Conservation (phyloP, 2,888 invertebrate species). For the Drosophila mimica region DNA sequence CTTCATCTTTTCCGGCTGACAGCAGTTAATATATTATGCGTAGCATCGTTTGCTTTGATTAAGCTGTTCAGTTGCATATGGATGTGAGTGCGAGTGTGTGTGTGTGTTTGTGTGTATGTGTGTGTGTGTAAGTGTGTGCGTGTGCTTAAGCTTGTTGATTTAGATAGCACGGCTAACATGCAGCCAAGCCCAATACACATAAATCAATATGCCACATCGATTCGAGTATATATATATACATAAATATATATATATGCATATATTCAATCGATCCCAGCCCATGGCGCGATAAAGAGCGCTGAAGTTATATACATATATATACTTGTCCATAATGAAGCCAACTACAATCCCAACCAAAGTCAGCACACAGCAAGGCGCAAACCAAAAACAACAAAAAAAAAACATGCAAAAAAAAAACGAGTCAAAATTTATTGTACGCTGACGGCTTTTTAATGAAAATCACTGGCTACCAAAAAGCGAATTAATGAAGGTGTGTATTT, state of each 20-base stretch:
- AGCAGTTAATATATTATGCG: conserved; percentile 67
- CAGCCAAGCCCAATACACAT: conserved; percentile 37
- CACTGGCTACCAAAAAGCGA: conserved; percentile 76
- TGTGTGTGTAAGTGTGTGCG: neutral
- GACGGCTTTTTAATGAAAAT: conserved; percentile 81
- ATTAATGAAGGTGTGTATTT: conserved; percentile 66
- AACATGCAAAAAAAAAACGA: conserved; percentile 50
- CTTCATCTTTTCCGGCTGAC: conserved; percentile 61
- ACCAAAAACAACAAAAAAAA: conserved; percentile 45
- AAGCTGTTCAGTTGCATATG: conserved; percentile 57
- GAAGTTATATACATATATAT: conserved; percentile 66
- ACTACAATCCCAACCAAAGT: conserved; percentile 52
- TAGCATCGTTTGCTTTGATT: conserved; percentile 58
- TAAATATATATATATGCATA: neutral
- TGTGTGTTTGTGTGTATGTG: neutral
- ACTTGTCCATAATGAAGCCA: conserved; percentile 65
- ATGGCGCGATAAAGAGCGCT: conserved; percentile 71
- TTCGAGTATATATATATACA: neutral
- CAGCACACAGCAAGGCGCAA: conserved; percentile 62
- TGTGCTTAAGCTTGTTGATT: conserved; percentile 55
- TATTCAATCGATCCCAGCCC: conserved; percentile 25
- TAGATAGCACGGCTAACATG: conserved; percentile 34
- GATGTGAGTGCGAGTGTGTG: neutral
- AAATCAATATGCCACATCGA: conserved; percentile 61
- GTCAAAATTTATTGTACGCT: conserved; percentile 78